These are phyloP conservation scores for Mesorhabditis spiculigera DNA, from an alignment of 2,888 invertebrate species.

Conservation along the genomic window DNA sequence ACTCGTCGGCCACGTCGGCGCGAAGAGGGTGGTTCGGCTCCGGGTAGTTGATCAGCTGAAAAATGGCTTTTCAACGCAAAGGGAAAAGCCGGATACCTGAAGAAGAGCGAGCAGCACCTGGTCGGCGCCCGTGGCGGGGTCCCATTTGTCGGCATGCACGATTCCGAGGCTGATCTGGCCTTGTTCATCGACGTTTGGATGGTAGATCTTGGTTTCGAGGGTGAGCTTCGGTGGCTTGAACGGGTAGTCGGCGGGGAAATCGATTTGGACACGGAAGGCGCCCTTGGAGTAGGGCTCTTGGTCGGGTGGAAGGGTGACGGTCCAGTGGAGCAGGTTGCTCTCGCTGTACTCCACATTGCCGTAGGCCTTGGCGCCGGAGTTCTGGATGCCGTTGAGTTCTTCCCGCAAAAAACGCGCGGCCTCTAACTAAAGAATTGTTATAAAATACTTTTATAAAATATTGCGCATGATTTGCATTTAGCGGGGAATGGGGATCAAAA, in stretches of 20 bases:
- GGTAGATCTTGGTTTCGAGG: slow-evolving; percentile 98
- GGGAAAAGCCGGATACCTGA: neutral
- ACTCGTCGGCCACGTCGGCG: slow-evolving; percentile 95
- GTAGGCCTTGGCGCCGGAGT: slow-evolving; percentile 37
- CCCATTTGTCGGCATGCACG: slow-evolving; percentile 98
- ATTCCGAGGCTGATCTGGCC: slow-evolving; percentile 97
- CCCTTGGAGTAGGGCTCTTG: slow-evolving; percentile 97
- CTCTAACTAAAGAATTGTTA: no score
- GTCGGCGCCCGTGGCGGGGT: slow-evolving; percentile 98
- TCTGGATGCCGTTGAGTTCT: slow-evolving; percentile 34
- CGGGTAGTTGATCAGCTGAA: slow-evolving; percentile 87
- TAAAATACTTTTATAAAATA: no score
- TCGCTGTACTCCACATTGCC: slow-evolving; percentile 87
- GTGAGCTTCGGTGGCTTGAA: slow-evolving; percentile 98
- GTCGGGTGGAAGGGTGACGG: slow-evolving; percentile 71
- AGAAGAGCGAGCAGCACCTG: slow-evolving; percentile 65
- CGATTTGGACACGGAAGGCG: slow-evolving; percentile 94
- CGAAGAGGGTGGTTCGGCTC: slow-evolving; percentile 96
- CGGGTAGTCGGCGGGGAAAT: slow-evolving; percentile 97
- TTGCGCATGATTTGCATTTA: no score
- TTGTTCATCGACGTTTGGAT: slow-evolving; percentile 98
- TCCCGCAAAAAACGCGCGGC: no score
- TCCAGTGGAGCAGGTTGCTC: slow-evolving; percentile 90
- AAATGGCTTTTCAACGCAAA: no score
- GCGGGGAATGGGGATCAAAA: no score